A percentile compares a stretch with the other conserved stretches of the same genome.
These are phyloP conservation scores for Xyrichtys novacula DNA, from an alignment of 2,797 vertebrate genomes.

Conservation along the genomic window DNA sequence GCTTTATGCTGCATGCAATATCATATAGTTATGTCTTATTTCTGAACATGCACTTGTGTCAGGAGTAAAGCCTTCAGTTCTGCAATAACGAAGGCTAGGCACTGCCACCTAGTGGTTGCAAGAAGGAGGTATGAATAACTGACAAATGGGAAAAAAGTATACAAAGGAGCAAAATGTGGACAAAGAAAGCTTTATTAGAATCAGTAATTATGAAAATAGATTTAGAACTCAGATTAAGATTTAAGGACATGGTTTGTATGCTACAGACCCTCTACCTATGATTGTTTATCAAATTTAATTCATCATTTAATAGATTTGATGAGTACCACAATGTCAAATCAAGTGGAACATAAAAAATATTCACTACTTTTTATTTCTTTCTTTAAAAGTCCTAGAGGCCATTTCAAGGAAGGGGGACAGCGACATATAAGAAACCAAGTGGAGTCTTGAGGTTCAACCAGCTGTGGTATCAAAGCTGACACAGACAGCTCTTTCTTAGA, in stretches of 20 bases:
- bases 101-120: slow-evolving; percentile 67
- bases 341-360: slow-evolving; percentile 8
- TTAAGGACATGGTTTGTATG: slow-evolving; percentile 9
- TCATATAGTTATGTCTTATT: slow-evolving; percentile 13
- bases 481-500: slow-evolving; percentile 20
- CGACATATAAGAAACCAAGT: neutral
- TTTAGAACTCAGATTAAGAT: slow-evolving; percentile 18
- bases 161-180: neutral
- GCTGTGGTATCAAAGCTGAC: slow-evolving; percentile 34
- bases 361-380: slow-evolving; percentile 20
- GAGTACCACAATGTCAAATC: slow-evolving; percentile 13
- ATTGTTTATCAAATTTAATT: slow-evolving; percentile 21
- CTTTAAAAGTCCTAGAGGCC: slow-evolving; percentile 4
- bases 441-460: slow-evolving; percentile 22
- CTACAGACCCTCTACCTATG: neutral
- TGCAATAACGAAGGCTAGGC: neutral
- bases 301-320: neutral
- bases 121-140: neutral
- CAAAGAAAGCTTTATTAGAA: slow-evolving; percentile 59
- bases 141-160: neutral
- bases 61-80: neutral
- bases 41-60: neutral
- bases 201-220: slow-evolving; percentile 36
- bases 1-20: neutral
- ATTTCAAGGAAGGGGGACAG: slow-evolving; percentile 7